These are phyloP conservation scores for Pseudomugil gertrudae DNA, from an alignment of 2,797 vertebrate species.

Conservation along the genomic window DNA sequence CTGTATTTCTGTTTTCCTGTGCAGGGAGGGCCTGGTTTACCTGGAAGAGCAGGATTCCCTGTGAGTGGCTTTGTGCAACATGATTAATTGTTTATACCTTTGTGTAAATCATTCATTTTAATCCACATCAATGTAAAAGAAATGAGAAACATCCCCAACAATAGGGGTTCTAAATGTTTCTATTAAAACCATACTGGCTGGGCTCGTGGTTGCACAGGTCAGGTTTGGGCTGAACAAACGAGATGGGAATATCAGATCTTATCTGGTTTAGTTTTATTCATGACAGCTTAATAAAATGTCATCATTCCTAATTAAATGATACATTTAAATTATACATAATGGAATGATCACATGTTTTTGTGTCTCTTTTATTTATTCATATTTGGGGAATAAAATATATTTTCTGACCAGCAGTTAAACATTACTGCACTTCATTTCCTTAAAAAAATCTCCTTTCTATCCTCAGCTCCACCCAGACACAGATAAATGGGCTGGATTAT, in stretches of 20 bases:
- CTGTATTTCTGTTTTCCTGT: conserved; percentile 18
- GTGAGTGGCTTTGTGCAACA: conserved; percentile 79
- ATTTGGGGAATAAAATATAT: background rate
- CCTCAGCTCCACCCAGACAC: background rate
- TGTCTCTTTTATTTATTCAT: too few species aligned
- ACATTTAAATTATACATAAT: too few species aligned
- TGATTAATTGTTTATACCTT: background rate
- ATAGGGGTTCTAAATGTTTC: too few species aligned
- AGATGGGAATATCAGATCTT: too few species aligned
- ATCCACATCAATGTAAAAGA: background rate
- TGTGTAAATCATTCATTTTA: background rate
- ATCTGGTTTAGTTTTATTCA: too few species aligned
- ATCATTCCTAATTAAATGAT: too few species aligned
- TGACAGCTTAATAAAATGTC: too few species aligned
- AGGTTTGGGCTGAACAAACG: background rate
- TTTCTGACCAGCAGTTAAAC: background rate
- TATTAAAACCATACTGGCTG: too few species aligned
- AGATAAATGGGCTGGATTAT: conserved; percentile 7
- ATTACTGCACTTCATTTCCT: background rate
- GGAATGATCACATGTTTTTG: too few species aligned
- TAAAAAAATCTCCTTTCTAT: background rate
- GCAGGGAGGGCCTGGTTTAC: conserved; percentile 81
- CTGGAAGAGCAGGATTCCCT: conserved; percentile 85
- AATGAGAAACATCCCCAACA: background rate
- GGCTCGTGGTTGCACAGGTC: too few species aligned